Evolutionary conservation across 2,888 invertebrate genomes (phyloP), one percentile per base, ranked within the genome.

Genomic region (Cybosia mesomella): DNA sequence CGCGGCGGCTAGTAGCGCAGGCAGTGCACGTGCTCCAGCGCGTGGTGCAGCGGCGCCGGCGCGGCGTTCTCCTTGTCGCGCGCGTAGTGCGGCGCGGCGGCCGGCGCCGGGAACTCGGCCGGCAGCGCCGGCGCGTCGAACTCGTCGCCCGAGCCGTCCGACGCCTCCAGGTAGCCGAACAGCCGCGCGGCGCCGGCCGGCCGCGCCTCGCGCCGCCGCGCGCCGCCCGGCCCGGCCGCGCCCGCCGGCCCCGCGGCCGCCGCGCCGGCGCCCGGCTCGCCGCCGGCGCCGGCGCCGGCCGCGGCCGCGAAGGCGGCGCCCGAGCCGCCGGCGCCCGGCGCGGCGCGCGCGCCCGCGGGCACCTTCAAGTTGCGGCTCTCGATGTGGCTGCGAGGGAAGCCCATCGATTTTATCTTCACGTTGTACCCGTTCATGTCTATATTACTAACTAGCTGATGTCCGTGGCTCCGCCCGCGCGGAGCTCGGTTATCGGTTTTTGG

Each of bases 161-260:
- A 96, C 74, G 97, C 97, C 92, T 96, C 97, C 95, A 97, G 95
- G 95, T 96, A 97, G 84, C 96, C 97, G 93, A 97, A 97, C 67
- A 97, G 95, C 71, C 97, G 94, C 79, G 96, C 96, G 68, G 97
- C 97, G 75, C 97, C 97, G 15, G 86, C 90, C 75, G 87, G 85
- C 63, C 89, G 86, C 74, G 71, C 70, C 77, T 85, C 87, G 66
- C 87, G 86, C 71, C 88, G 78, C 73, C 85, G 80, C 88, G 62
- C 74, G 88, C 91, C 78, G 68, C 70, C 68, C 85, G 87, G 88
- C 74, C 87, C 73, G 34, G 66, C 72, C 72, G 60, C 71, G 68
- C 60, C 74, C 76, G 53, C 70, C 68, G 65, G 65, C 68, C 76
- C 53, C 64, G 1, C 73, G 70, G 78, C 67, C 53, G 34, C 67